Evolutionary conservation across 2,113 vertebrate species (phyloP).

Genomic region (Tricholaema leucomelas): DNA sequence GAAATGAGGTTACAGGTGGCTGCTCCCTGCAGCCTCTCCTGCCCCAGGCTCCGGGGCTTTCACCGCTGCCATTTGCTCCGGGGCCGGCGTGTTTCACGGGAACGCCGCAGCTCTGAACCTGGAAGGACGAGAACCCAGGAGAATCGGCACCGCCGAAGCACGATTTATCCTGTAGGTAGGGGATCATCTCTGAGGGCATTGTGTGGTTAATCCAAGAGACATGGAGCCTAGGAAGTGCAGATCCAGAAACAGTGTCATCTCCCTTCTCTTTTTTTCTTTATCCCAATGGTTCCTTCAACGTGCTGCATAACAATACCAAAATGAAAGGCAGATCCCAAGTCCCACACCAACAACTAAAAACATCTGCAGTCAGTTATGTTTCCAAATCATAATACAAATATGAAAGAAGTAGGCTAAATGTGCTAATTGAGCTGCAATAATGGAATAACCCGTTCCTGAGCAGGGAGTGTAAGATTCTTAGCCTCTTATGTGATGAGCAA

Average conservation of each 20-base stretch:
- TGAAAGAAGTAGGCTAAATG: neutral
- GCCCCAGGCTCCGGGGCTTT: neutral
- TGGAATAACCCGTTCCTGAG: neutral
- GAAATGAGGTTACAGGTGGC: neutral
- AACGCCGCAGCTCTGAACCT: neutral
- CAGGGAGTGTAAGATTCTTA: neutral
- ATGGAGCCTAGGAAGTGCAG: neutral
- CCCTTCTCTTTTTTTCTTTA: neutral
- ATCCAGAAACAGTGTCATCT: neutral
- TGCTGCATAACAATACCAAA: neutral
- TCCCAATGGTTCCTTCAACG: neutral
- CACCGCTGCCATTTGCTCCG: rapidly evolving
- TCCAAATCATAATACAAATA: neutral
- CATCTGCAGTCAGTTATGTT: neutral
- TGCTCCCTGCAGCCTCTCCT: neutral
- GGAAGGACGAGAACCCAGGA: neutral
- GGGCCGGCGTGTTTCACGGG: too few relatives aligned
- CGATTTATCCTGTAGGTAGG: neutral
- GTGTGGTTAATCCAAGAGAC: neutral
- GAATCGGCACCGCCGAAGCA: neutral
- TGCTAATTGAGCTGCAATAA: neutral
- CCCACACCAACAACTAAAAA: neutral
- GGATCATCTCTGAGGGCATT: rapidly evolving
- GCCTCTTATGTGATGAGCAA: neutral
- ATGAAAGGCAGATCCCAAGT: neutral